These are phyloP conservation scores for Zeus faber DNA, from an alignment of 2,113 vertebrate genomes.

Conservation along the genomic window DNA sequence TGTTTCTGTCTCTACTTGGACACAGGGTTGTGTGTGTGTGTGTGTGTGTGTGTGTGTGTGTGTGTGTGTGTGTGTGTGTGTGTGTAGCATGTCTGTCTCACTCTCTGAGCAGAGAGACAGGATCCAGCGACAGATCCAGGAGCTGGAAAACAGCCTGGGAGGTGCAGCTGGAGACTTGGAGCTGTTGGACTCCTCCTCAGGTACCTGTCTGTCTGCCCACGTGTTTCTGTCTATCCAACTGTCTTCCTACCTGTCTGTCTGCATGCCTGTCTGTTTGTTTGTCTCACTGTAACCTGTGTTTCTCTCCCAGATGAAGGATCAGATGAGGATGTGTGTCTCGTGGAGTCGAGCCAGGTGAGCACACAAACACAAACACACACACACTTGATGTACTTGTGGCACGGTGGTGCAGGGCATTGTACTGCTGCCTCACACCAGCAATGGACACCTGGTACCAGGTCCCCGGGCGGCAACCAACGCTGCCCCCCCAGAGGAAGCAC, in stretches of 20 bases:
- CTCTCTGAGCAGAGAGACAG: slow-evolving; percentile 49
- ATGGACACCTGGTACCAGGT: too few species aligned
- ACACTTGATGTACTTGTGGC: background rate
- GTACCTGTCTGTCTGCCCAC: too few species aligned
- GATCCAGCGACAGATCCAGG: slow-evolving; percentile 51
- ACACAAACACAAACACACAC: background rate
- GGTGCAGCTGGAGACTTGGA: slow-evolving; percentile 36
- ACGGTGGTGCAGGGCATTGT: too few species aligned
- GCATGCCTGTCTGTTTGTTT: too few species aligned
- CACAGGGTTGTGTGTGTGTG: too few species aligned
- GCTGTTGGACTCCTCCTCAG: slow-evolving; percentile 45
- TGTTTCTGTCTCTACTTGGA: too few species aligned
- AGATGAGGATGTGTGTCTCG: background rate
- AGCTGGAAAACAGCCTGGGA: slow-evolving; percentile 45
- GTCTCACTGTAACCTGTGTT: slow-evolving; percentile 2
- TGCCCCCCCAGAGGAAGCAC: too few species aligned
- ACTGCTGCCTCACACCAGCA: too few species aligned
- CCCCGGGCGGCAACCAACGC: too few species aligned
- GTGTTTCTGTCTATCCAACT: too few species aligned
- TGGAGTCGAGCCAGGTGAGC: slow-evolving; percentile 24
- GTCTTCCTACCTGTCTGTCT: too few species aligned
- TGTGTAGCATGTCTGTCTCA: slow-evolving; percentile 44
- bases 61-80: background rate
- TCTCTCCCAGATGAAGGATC: slow-evolving; percentile 45
- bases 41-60: too few species aligned